Conservation (phyloP, 2,888 invertebrate species). For the Cepaea hortensis region DNA sequence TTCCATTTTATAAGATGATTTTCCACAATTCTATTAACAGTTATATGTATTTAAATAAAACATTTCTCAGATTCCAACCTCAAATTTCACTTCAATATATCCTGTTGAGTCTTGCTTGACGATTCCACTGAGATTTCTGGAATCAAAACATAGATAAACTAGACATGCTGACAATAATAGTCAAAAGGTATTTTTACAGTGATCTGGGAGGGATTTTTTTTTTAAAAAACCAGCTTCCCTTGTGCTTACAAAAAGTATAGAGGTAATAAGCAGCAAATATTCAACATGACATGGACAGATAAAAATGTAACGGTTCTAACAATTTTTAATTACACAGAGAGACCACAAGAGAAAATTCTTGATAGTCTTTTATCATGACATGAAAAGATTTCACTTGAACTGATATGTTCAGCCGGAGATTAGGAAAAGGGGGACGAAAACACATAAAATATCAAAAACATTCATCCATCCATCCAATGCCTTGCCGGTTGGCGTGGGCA, state of each 20-base stretch:
- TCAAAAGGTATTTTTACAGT: not conserved
- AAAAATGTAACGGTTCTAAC: not conserved
- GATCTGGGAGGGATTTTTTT: not conserved
- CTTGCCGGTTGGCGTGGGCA: too few relatives aligned
- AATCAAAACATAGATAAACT: not conserved
- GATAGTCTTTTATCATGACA: too few relatives aligned
- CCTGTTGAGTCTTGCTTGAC: not conserved
- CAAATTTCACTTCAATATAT: constrained; percentile 4
- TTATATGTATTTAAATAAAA: constrained; percentile 1
- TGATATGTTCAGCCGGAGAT: too few relatives aligned
- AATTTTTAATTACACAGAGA: too few relatives aligned
- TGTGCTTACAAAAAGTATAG: not conserved
- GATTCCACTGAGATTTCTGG: not conserved
- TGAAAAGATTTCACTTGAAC: too few relatives aligned
- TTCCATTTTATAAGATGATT: constrained; percentile 20
- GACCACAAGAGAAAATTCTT: too few relatives aligned
- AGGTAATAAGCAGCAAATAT: not conserved
- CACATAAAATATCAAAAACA: too few relatives aligned
- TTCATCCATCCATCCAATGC: too few relatives aligned
- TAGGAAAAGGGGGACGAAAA: too few relatives aligned
- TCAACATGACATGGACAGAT: not conserved
- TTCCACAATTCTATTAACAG: constrained; percentile 6
- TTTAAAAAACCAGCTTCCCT: not conserved
- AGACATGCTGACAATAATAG: not conserved
- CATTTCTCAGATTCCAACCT: constrained; percentile 12